Percentiles rank a stretch among this genome's conserved stretches.
These are phyloP conservation scores for Erebia ligea DNA, from an alignment of 2,888 invertebrate species.

Conservation along the genomic window DNA sequence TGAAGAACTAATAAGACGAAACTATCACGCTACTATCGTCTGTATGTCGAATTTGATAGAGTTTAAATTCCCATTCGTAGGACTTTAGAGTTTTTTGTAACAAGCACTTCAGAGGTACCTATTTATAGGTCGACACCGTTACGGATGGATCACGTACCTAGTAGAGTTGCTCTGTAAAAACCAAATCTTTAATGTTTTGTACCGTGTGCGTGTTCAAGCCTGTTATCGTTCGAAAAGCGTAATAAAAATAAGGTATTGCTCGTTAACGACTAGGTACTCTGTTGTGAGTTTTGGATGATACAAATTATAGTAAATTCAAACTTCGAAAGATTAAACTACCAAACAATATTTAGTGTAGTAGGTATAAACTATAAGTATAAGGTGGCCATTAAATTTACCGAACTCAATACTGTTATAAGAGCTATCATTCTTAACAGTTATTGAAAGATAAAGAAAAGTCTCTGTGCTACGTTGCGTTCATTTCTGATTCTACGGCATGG, in stretches of 20 bases:
- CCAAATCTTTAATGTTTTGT: conserved; percentile 24
- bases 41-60: conserved; percentile 32
- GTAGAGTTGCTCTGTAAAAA: conserved; percentile 46
- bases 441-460: too few relatives aligned
- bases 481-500: too few relatives aligned
- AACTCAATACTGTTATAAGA: too few relatives aligned
- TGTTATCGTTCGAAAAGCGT: background rate
- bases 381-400: too few relatives aligned
- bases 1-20: conserved; percentile 43
- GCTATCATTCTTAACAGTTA: too few relatives aligned
- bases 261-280: background rate
- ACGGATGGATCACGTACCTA: conserved; percentile 53
- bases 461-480: too few relatives aligned
- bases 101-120: conserved; percentile 42
- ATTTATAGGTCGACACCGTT: conserved; percentile 54
- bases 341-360: too few relatives aligned
- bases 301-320: too few relatives aligned
- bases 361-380: too few relatives aligned
- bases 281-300: background rate
- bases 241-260: conserved; percentile 2
- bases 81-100: conserved; percentile 28
- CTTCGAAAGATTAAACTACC: too few relatives aligned
- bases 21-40: conserved; percentile 29
- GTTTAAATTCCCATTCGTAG: conserved; percentile 26
- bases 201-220: conserved; percentile 16